Base-by-base conservation (phyloP, 2,113 vertebrate genomes). In the Hyla sarda region DNA sequence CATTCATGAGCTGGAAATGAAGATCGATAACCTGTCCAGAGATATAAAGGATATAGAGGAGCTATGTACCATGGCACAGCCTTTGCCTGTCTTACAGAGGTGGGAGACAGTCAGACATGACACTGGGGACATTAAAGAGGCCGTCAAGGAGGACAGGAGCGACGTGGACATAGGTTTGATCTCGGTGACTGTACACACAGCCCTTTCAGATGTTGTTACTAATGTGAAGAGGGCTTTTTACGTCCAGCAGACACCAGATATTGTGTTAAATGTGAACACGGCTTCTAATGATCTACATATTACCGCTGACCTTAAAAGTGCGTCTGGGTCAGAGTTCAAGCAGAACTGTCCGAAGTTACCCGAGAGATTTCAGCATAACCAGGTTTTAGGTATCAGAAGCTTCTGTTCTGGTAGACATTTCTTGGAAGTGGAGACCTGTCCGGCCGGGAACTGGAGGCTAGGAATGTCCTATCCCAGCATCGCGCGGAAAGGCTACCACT, bases 371-470 rank as follows among this genome's bases (percentile, higher is more conserved):
- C 62, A 71, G 50, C 47, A 74, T 23, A 14, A n/a, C 28, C 84
- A 86, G 48, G 76, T 79, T 30, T 80, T 86, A 32, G 71, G 84
- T 19, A 32, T 21, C 62, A 58, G 50, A 50, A 72, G 65, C 45
- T 72, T 86, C 76, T 62, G 37, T 52, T 87, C 78, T 3, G 77
- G 85, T 14, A 19, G 52, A 48, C 77, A 87, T 74, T 87, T 82
- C 65, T 82, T 79, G 69, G 84, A 82, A 23, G 17, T 87, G 2
- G 85, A 82, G 69, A 56, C 65, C 3, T 34, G 52, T 41, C 67
- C n/a, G 23, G n/a, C 45, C 0, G 60, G 85, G 19, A 48, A 73
- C 11, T 87, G 85, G 85, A 50, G 32, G 5, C 67, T 87, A 12
- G 85, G 85, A 23, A 41, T 82, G 77, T 21, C 52, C 37, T 82